These are phyloP conservation scores for Eilema sororculum DNA, from an alignment of 2,888 invertebrate species.

Conservation along the genomic window DNA sequence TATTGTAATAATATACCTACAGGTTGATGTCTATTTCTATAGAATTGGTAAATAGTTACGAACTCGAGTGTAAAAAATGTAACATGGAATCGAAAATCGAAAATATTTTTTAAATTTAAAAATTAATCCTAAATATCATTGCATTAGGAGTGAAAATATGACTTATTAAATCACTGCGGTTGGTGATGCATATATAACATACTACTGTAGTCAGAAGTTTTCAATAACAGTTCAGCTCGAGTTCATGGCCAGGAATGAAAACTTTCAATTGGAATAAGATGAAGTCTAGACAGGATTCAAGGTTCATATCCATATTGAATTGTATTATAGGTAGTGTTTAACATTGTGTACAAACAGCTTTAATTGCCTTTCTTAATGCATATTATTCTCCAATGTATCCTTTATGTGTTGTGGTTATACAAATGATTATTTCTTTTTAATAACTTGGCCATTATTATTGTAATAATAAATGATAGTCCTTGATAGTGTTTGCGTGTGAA, in stretches of 20 bases:
- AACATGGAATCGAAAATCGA: too few relatives aligned
- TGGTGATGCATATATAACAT: too few relatives aligned
- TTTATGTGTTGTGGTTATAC: background rate
- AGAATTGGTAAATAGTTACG: background rate
- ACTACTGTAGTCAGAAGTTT: too few relatives aligned
- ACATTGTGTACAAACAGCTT: background rate
- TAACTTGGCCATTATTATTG: too few relatives aligned
- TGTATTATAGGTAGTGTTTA: background rate
- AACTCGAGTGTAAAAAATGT: too few relatives aligned
- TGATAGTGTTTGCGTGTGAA: background rate
- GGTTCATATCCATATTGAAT: background rate
- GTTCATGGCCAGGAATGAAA: background rate
- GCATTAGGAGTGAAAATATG: too few relatives aligned
- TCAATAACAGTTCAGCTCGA: background rate
- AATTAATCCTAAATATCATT: too few relatives aligned
- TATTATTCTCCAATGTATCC: background rate
- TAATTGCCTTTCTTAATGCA: background rate
- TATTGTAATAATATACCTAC: background rate
- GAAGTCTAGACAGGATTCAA: background rate
- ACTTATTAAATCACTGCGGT: too few relatives aligned
- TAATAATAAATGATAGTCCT: background rate
- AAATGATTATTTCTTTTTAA: background rate
- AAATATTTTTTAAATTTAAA: too few relatives aligned
- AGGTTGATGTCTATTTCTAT: conserved; percentile 1
- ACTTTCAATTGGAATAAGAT: background rate